Evolutionary conservation across 2,797 vertebrate species (phyloP), one percentile per base, ranked within the genome.

Genomic region (Phrynocephalus forsythii): DNA sequence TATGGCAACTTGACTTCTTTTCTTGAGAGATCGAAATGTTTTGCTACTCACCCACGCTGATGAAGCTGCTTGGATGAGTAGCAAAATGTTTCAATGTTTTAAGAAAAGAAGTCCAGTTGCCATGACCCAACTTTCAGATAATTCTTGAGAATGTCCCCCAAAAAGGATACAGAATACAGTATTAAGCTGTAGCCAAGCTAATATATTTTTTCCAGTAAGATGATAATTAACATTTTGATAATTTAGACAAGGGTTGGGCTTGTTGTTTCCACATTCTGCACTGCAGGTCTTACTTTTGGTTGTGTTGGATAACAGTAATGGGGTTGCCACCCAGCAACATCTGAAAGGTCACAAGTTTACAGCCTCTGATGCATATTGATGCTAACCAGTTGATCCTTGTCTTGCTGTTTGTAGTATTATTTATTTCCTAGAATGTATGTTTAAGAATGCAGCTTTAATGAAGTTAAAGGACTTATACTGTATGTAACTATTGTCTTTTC

Each of bases 401-500:
- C 63, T 60, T 38, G 6, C 48, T 66, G 85, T 76, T 85, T 10
- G 16, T 91, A 79, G 81, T 75, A 85, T 63, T 20, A 33, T 73
- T 26, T 60, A 56, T 50, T 83, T 73, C 11, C 11, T 48, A 2
- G 11, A 73, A 52, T 56, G 9, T 60, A 60, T 56, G 18, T 4
- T n/a, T 80, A 73, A 44, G 24, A 76, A 15, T 87, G 24, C 60
- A 82, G 6, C 60, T 48, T 56, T 7, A 50, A 76, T 69, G 33
- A 67, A 86, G 84, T 69, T 89, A 56, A 1, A 79, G 52, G 88
- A 48, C 50, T 26, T 2, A 63, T 82, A 0, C 33, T 33, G 33
- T 33, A 44, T 93, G 1, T 81, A 60, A 26, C 73, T 69, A 3
- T 89, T 90, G 1, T 93, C 50, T 28, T n/a, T 81, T 10, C 73